Percentiles rank a stretch among this genome's conserved stretches.
Evolutionary conservation across 1,140 invertebrate genomes (phyloP).

Genomic region (Tigriopus japonicus): DNA sequence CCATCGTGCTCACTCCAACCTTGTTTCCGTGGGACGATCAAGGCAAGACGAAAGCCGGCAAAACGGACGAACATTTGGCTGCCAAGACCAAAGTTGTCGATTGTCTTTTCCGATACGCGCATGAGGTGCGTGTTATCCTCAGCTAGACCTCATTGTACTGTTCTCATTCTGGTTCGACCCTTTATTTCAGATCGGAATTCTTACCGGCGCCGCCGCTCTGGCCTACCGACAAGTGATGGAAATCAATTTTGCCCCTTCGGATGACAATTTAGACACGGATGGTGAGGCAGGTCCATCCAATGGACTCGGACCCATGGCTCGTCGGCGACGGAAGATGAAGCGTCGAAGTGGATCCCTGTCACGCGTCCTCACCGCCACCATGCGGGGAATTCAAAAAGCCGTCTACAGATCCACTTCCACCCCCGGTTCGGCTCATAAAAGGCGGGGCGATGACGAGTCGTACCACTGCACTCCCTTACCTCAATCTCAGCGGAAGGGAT

Average conservation of each 20-base stretch:
- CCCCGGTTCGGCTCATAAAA: background rate
- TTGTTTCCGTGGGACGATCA: constrained; percentile 4
- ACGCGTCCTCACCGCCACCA: constrained; percentile 6
- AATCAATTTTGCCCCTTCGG: background rate
- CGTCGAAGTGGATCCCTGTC: constrained; percentile 7
- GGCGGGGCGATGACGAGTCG: no score
- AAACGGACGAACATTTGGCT: background rate
- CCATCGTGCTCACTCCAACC: constrained; percentile 12
- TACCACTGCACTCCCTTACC: no score
- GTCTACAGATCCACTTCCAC: background rate
- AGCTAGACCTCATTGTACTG: no score
- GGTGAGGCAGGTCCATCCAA: background rate
- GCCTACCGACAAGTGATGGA: background rate
- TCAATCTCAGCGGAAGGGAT: background rate
- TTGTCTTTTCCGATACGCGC: background rate
- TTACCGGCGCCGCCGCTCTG: background rate
- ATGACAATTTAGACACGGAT: background rate
- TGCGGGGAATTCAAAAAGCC: background rate
- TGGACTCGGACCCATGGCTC: background rate
- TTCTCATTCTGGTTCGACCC: no score
- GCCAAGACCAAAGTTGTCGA: background rate
- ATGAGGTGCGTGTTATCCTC: background rate
- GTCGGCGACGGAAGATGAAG: background rate
- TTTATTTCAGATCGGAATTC: background rate
- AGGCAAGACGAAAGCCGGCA: background rate